Percentiles rank a stretch among this genome's conserved stretches.
Evolutionary conservation across 37 sponge, comb jelly and placozoan species (phyloP).

Genomic region (Spongilla lacustris): DNA sequence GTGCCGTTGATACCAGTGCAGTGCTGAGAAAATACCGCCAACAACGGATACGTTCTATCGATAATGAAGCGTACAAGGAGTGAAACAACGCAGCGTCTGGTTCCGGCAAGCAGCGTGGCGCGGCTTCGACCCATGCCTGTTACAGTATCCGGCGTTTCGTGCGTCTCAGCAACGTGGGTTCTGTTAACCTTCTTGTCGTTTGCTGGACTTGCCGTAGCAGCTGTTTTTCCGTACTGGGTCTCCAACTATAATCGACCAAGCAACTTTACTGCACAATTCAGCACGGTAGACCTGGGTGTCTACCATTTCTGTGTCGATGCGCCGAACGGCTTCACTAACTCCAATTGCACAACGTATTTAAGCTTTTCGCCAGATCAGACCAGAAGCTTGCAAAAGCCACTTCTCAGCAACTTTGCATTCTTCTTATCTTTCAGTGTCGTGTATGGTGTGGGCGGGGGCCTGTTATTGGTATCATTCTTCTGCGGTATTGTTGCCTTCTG

Average conservation of each 20-base stretch:
- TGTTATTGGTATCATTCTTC: conserved; percentile 66
- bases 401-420: conserved; percentile 25
- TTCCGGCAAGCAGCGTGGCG: too few relatives aligned
- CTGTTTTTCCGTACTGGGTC: conserved; percentile 56
- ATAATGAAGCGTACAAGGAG: too few relatives aligned
- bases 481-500: conserved; percentile 61
- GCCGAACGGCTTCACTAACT: not conserved
- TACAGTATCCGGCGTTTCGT: conserved; percentile 64
- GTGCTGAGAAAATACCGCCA: too few relatives aligned
- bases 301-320: conserved; percentile 39
- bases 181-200: conserved; percentile 38
- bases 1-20: too few relatives aligned
- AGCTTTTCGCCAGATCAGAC: not conserved
- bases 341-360: not conserved
- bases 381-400: not conserved
- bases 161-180: conserved; percentile 60
- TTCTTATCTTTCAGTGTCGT: conserved; percentile 54
- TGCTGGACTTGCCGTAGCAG: conserved; percentile 53
- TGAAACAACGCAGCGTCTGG: too few relatives aligned
- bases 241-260: not conserved
- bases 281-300: conserved; percentile 37
- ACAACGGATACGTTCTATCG: too few relatives aligned
- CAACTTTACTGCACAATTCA: not conserved
- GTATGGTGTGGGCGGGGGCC: conserved; percentile 52
- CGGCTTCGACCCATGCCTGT: conserved; percentile 59